A percentile compares a stretch with the other conserved stretches of the same genome.
These are phyloP conservation scores for Oreortyx pictus DNA, from an alignment of 2,797 vertebrate species.

Conservation along the genomic window DNA sequence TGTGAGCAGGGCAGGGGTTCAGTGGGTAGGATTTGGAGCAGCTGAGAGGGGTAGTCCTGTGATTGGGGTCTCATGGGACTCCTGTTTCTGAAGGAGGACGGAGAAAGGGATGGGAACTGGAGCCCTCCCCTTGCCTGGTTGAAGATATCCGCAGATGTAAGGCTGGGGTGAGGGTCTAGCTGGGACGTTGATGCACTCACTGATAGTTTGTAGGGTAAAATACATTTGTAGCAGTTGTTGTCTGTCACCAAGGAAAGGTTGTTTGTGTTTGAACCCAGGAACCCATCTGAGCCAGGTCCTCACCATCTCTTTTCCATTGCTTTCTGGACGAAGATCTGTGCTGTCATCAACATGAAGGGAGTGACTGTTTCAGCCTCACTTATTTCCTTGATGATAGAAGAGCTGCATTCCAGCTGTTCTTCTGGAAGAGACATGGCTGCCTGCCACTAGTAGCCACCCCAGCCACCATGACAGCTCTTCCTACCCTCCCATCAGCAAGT, in stretches of 20 bases:
- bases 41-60: neutral
- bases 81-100: neutral
- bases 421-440: conserved; percentile 58
- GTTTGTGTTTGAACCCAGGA: neutral
- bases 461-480: neutral
- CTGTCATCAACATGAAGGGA: conserved; percentile 40
- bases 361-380: neutral
- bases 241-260: neutral
- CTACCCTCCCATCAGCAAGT: neutral
- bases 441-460: neutral
- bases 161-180: neutral
- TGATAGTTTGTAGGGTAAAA: neutral
- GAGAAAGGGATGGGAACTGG: neutral
- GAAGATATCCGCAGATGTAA: neutral
- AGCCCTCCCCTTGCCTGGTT: neutral
- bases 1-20: neutral
- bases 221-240: neutral
- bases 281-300: neutral
- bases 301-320: conserved; percentile 71
- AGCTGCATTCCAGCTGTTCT: conserved; percentile 68
- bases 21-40: neutral
- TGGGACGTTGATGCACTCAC: neutral
- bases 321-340: conserved; percentile 69
- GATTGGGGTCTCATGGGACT: neutral
- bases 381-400: conserved; percentile 63